A percentile compares a stretch with the other conserved stretches of the same genome.
These are phyloP conservation scores for Ptyas mucosa DNA, from an alignment of 2,113 vertebrate genomes.

Conservation along the genomic window DNA sequence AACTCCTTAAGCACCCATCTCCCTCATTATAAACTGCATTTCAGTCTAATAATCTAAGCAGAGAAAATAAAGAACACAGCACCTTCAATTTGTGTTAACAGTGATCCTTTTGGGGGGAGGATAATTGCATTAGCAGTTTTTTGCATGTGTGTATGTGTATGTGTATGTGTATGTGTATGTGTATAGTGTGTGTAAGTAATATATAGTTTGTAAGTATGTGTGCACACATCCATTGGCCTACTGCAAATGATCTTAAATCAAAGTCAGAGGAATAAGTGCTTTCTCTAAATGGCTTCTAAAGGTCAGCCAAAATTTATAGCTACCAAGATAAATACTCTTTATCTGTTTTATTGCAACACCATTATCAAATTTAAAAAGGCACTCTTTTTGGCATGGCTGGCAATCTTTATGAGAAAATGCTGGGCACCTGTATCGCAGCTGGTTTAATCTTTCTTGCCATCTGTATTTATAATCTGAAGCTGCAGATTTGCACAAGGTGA, in stretches of 20 bases:
- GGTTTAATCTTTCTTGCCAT: constrained; percentile 8
- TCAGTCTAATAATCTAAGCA: background rate
- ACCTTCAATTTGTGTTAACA: background rate
- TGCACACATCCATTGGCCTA: constrained; percentile 37
- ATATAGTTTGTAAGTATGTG: background rate
- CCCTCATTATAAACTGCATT: constrained; percentile 2
- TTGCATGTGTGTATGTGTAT: constrained; percentile 7
- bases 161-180: background rate
- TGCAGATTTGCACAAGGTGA: background rate
- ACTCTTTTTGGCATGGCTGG: constrained; percentile 1
- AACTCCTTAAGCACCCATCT: background rate
- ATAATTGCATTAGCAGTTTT: constrained; percentile 26
- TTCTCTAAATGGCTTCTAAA: constrained; percentile 43
- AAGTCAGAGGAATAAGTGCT: constrained; percentile 31
- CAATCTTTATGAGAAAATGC: background rate
- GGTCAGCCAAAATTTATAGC: constrained; percentile 51
- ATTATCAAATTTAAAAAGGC: constrained; percentile 43
- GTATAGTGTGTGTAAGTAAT: background rate
- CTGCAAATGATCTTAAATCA: constrained; percentile 52
- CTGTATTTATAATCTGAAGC: background rate
- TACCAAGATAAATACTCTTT: constrained; percentile 38
- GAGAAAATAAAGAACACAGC: background rate
- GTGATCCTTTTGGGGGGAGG: background rate
- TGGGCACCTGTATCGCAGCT: background rate
- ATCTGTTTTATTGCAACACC: constrained; percentile 47